A percentile compares a stretch with the other conserved stretches of the same genome.
phyloP scores from a whole-genome alignment of 2,113 vertebrate species.

The Rhinoderma darwinii region DNA sequence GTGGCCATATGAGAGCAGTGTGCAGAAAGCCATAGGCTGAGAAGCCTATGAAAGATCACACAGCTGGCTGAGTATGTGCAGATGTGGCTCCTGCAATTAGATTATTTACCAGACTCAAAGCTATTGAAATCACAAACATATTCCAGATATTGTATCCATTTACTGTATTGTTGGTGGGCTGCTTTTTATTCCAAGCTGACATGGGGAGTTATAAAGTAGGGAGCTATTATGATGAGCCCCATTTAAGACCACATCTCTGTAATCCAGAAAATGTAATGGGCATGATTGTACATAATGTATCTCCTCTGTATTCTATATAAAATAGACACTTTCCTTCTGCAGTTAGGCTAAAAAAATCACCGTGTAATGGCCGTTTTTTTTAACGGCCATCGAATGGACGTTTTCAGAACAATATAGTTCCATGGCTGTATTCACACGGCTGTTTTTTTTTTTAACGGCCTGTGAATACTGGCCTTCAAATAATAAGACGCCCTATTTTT shows the following conservation, averaged over 20 bases:
- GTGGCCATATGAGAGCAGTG: neutral
- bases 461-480: no score
- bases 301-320: neutral
- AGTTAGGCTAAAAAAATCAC: no score
- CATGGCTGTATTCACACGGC: no score
- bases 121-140: conserved; percentile 53
- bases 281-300: neutral
- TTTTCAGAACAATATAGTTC: no score
- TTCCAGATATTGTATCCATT: conserved; percentile 42
- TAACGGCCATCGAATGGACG: no score
- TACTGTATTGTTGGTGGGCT: conserved; percentile 49
- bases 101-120: conserved; percentile 41
- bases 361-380: no score
- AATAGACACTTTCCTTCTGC: neutral
- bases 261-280: neutral
- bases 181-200: neutral
- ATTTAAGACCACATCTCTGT: conserved; percentile 8
- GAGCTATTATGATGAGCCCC: neutral
- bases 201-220: neutral
- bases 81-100: conserved; percentile 47
- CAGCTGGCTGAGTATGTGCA: conserved; percentile 49
- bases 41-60: conserved; percentile 33
- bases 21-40: neutral
- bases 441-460: no score
- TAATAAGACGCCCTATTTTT: no score